phyloP scores from a whole-genome alignment of 1,140 invertebrate species.

The Asbolus verrucosus region DNA sequence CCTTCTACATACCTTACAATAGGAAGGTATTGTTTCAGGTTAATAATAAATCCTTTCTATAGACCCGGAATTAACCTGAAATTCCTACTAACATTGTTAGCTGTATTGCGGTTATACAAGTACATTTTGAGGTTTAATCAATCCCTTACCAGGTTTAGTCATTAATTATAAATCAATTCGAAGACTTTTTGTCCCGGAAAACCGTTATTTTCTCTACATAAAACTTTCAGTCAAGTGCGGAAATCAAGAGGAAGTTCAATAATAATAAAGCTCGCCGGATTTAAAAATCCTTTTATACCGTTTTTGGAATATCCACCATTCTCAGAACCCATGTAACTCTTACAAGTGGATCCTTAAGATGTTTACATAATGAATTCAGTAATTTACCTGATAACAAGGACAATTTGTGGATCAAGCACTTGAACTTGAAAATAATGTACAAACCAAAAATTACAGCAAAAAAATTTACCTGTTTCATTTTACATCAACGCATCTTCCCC shows the following conservation, averaged over 20 bases:
- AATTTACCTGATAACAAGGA: too few species aligned
- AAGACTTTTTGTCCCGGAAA: background rate
- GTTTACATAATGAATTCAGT: too few species aligned
- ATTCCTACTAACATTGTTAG: slow-evolving; percentile 34
- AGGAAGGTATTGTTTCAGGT: slow-evolving; percentile 26
- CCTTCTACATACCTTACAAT: slow-evolving; percentile 15
- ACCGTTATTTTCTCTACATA: background rate
- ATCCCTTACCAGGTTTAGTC: background rate
- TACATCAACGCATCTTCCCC: too few species aligned
- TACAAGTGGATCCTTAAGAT: too few species aligned
- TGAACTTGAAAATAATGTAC: too few species aligned
- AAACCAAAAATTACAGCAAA: too few species aligned
- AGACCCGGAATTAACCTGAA: slow-evolving; percentile 34
- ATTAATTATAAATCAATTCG: slow-evolving; percentile 20
- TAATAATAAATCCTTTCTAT: slow-evolving; percentile 37
- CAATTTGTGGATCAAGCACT: too few species aligned
- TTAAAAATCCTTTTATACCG: background rate
- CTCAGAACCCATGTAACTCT: too few species aligned
- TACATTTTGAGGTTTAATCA: slow-evolving; percentile 28
- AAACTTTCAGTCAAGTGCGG: background rate
- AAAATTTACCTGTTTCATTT: too few species aligned
- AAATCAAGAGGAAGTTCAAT: slow-evolving; percentile 6
- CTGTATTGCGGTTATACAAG: slow-evolving; percentile 36
- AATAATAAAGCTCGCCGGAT: background rate
- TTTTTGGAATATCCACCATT: too few species aligned